Percentiles rank a stretch among this genome's conserved stretches.
These are phyloP conservation scores for Chelon auratus DNA, from an alignment of 2,797 vertebrate species.

Conservation along the genomic window DNA sequence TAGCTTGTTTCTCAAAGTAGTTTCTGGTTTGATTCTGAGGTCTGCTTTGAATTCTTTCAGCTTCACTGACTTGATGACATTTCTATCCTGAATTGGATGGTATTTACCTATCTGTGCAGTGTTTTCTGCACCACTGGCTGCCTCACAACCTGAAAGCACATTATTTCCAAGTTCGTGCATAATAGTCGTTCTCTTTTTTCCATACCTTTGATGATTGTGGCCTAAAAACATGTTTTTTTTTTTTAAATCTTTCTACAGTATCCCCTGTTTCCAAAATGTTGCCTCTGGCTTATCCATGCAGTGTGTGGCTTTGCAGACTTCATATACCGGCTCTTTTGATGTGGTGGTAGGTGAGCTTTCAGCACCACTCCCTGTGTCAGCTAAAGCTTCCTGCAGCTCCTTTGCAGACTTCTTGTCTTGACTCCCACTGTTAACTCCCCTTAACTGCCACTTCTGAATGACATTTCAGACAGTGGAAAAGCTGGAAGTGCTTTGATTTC, in stretches of 20 bases:
- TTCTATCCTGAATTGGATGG: background rate
- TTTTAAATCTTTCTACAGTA: too few relatives aligned
- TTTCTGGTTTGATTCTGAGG: background rate
- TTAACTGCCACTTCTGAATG: slow-evolving; percentile 3
- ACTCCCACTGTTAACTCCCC: background rate
- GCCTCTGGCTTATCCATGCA: too few relatives aligned
- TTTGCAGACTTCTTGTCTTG: slow-evolving; percentile 15
- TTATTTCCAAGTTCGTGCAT: too few relatives aligned
- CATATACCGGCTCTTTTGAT: background rate
- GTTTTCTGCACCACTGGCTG: too few relatives aligned
- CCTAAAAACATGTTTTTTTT: too few relatives aligned
- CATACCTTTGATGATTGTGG: too few relatives aligned
- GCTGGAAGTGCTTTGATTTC: slow-evolving; percentile 16
- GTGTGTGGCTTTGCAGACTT: background rate
- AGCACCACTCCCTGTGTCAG: background rate
- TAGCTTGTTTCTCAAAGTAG: background rate
- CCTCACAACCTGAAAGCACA: too few relatives aligned
- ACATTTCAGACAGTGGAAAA: slow-evolving; percentile 15
- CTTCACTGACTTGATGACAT: background rate
- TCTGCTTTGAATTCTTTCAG: background rate
- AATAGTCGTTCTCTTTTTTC: too few relatives aligned
- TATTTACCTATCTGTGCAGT: background rate
- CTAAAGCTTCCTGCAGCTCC: background rate
- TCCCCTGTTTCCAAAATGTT: too few relatives aligned
- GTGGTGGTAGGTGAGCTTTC: background rate